Evolutionary conservation across 2,797 vertebrate species (phyloP).

Genomic region (Pangasius larnaudii): DNA sequence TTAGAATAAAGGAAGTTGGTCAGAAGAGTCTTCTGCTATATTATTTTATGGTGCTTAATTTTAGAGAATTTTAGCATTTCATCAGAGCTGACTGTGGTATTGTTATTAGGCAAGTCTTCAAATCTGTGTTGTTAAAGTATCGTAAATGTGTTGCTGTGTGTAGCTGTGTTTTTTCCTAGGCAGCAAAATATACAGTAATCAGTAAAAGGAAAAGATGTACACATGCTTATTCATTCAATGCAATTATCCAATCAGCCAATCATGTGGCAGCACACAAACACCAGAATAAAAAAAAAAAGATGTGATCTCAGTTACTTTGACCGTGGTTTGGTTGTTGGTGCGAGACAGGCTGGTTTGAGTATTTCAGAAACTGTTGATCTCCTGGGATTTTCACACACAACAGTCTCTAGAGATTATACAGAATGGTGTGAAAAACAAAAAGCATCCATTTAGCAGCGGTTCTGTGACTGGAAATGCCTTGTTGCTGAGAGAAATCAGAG

Average conservation of each 20-base stretch:
- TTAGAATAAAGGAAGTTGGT: neutral
- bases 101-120: neutral
- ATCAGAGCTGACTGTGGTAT: neutral
- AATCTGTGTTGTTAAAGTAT: neutral
- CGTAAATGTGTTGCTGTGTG: neutral
- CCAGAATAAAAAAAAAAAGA: neutral
- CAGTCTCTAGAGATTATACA: neutral
- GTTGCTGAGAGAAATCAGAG: neutral
- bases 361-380: neutral
- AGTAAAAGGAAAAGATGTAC: neutral
- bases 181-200: neutral
- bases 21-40: neutral
- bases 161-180: neutral
- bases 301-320: neutral
- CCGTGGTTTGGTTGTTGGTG: neutral
- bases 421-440: neutral
- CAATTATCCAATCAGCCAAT: neutral
- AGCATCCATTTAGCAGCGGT: neutral
- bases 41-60: neutral
- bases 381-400: neutral
- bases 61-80: neutral
- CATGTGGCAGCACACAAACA: neutral
- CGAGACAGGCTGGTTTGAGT: neutral
- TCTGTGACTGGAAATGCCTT: neutral
- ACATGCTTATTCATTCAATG: neutral